A percentile compares a stretch with the other conserved stretches of the same genome.
These are phyloP conservation scores for Cryptops parisi DNA, from an alignment of 2,888 invertebrate species.

Conservation along the genomic window DNA sequence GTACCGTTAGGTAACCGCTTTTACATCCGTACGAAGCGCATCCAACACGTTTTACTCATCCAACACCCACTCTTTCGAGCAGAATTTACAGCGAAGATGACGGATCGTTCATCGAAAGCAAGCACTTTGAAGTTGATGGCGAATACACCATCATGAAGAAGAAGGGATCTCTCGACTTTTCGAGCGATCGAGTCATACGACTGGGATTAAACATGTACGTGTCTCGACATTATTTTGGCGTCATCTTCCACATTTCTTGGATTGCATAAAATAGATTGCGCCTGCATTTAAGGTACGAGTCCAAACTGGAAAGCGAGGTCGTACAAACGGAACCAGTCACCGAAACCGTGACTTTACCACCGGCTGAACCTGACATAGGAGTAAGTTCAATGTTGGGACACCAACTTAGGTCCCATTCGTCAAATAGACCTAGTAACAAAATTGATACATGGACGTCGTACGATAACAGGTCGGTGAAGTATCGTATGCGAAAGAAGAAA, in stretches of 20 bases:
- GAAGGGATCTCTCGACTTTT: constrained; percentile 1
- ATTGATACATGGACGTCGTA: background rate
- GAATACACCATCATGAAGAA: background rate
- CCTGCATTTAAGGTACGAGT: background rate
- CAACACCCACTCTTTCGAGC: background rate
- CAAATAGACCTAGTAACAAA: background rate
- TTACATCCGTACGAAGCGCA: background rate
- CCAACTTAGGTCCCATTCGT: background rate
- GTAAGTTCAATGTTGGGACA: background rate
- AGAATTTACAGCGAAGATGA: background rate
- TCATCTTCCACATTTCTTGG: no score
- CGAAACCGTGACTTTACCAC: background rate
- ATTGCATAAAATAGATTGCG: no score
- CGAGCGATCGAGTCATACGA: background rate
- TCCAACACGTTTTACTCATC: background rate
- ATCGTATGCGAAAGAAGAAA: constrained; percentile 13
- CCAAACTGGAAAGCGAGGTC: background rate
- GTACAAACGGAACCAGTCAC: background rate
- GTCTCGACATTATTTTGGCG: background rate
- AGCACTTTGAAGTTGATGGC: background rate
- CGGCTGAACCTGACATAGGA: background rate
- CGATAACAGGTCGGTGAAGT: background rate
- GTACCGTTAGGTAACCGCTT: constrained; percentile 1
- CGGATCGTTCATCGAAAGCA: background rate
- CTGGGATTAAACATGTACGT: constrained; percentile 6